Evolutionary conservation across 2,888 invertebrate species (phyloP).

Genomic region (Magallana nippona): DNA sequence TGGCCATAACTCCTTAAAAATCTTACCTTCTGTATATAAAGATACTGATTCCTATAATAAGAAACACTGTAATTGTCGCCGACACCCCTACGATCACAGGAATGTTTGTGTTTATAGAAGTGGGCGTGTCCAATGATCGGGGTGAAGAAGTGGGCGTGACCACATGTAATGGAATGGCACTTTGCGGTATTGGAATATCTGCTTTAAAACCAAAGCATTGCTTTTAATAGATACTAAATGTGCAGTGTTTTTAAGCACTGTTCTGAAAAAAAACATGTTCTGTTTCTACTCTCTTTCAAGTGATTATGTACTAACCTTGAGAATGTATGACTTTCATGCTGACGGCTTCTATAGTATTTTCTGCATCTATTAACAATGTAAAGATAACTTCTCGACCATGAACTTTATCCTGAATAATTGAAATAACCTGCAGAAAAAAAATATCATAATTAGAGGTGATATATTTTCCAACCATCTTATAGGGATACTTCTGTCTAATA

Average conservation of each 20-base stretch:
- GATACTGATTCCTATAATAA: conserved; percentile 61
- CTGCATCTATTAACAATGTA: conserved; percentile 44
- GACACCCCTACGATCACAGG: conserved; percentile 63
- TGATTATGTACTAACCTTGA: conserved; percentile 31
- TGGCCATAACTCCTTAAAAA: too few relatives aligned
- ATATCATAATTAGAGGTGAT: not conserved
- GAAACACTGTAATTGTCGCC: conserved; percentile 56
- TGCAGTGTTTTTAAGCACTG: not conserved
- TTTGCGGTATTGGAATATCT: conserved; percentile 31
- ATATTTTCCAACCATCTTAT: too few relatives aligned
- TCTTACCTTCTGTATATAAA: conserved; percentile 62
- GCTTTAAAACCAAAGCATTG: not conserved
- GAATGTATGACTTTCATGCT: conserved; percentile 35
- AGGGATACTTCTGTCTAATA: too few relatives aligned
- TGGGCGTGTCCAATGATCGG: not conserved
- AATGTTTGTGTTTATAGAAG: conserved; percentile 2
- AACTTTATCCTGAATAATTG: conserved; percentile 47
- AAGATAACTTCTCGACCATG: conserved; percentile 39
- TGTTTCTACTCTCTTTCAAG: too few relatives aligned
- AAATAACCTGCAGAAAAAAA: conserved; percentile 42
- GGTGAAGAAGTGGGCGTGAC: conserved; percentile 29
- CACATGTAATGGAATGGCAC: not conserved
- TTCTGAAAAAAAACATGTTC: too few relatives aligned
- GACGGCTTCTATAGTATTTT: conserved; percentile 41
- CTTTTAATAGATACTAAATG: too few relatives aligned